Evolutionary conservation across 2,888 invertebrate species (phyloP).

Genomic region (Omphaloscelis lunosa): DNA sequence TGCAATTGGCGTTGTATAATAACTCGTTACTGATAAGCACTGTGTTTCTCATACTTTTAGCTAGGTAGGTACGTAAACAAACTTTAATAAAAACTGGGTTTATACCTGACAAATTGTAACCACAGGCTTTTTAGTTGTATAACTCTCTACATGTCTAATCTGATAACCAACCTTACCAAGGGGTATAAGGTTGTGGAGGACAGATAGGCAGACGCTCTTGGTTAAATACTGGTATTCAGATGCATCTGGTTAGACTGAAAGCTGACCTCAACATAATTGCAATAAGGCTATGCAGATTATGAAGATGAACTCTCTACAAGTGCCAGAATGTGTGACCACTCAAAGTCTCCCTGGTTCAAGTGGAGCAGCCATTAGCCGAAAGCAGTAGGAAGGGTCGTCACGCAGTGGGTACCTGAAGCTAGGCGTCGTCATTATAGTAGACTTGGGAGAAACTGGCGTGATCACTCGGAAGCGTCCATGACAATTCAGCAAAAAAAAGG

Average conservation of each 20-base stretch:
- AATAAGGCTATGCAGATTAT: neutral
- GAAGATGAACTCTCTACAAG: neutral
- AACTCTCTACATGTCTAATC: neutral
- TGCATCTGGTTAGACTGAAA: neutral
- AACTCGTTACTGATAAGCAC: constrained; percentile 38
- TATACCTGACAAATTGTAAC: neutral
- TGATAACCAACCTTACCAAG: neutral
- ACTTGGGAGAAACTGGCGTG: neutral
- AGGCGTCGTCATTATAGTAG: neutral
- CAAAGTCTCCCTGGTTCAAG: neutral
- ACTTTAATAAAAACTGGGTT: neutral
- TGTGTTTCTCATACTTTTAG: constrained; percentile 27
- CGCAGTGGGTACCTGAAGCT: neutral
- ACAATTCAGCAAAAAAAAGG: neutral
- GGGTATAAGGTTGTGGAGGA: neutral
- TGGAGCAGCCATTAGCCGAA: neutral
- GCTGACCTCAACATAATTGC: neutral
- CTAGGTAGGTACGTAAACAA: constrained; percentile 31
- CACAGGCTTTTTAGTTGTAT: neutral
- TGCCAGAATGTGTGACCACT: neutral
- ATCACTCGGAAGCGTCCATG: too few relatives aligned
- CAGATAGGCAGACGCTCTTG: too few relatives aligned
- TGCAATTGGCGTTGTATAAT: constrained; percentile 46
- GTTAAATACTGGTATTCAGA: too few relatives aligned
- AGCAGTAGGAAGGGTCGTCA: neutral